A percentile compares a stretch with the other conserved stretches of the same genome.
Evolutionary conservation across 2,797 vertebrate genomes (phyloP).

Genomic region (Pseudotriccus pelzelni): DNA sequence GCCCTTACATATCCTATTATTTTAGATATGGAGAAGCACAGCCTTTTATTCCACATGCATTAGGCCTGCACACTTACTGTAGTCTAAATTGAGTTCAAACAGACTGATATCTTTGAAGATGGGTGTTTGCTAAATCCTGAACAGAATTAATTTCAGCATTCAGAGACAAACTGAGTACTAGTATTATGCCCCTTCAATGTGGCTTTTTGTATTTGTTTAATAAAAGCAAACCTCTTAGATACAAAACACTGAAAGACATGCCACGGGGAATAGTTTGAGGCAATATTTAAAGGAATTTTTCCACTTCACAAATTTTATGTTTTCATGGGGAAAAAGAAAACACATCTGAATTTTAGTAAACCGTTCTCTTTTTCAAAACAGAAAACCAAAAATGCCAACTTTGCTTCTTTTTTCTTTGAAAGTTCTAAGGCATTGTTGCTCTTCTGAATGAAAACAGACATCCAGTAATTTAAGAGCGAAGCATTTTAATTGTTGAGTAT

Average conservation of each 20-base stretch:
- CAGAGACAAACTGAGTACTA: not conserved
- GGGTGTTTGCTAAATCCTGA: not conserved
- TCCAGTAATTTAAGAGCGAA: constrained; percentile 1
- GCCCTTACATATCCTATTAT: not conserved
- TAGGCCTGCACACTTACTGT: not conserved
- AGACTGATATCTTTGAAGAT: not conserved
- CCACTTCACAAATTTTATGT: not conserved
- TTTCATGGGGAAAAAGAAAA: not conserved
- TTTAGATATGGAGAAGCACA: not conserved
- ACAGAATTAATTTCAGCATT: not conserved
- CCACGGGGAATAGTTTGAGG: not conserved
- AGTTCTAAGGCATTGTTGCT: not conserved
- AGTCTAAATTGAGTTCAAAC: not conserved
- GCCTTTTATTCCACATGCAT: not conserved
- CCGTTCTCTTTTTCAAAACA: not conserved
- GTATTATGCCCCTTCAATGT: not conserved
- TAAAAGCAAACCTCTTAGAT: not conserved
- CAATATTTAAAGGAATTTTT: not conserved
- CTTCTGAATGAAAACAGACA: not conserved
- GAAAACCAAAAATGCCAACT: not conserved
- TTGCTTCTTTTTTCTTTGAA: not conserved
- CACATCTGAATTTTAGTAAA: not conserved
- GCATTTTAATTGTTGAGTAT: not conserved
- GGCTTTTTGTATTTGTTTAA: not conserved
- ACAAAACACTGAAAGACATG: not conserved